Conservation (phyloP, 2,888 invertebrate species). For the Apomyelois bistriatella region DNA sequence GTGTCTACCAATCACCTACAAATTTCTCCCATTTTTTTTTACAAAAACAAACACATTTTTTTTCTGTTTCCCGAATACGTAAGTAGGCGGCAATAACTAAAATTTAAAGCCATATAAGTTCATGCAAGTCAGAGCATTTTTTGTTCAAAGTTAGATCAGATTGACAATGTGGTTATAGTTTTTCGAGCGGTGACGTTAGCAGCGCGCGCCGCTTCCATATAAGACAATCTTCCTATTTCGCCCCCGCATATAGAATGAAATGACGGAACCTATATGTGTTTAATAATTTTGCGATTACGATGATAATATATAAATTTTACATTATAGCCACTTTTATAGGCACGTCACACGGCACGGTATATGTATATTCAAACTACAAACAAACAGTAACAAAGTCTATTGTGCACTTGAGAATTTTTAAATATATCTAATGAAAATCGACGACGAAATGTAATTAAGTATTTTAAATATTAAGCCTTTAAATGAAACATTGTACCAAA, state of each 20-base stretch:
- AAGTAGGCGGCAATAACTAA: conserved; percentile 50
- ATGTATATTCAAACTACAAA: too few relatives aligned
- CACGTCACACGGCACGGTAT: not conserved
- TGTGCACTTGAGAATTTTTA: too few relatives aligned
- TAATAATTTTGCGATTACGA: conserved; percentile 48
- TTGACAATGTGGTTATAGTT: conserved; percentile 41
- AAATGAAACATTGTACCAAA: too few relatives aligned
- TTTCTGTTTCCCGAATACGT: not conserved
- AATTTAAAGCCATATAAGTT: conserved; percentile 69
- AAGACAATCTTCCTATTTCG: conserved; percentile 72
- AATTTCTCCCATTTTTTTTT: not conserved
- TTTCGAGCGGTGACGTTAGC: conserved; percentile 66
- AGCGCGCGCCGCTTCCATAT: conserved; percentile 56
- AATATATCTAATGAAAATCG: too few relatives aligned
- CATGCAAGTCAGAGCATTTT: conserved; percentile 50
- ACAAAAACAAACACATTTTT: not conserved
- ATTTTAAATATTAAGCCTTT: too few relatives aligned
- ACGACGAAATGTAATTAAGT: too few relatives aligned
- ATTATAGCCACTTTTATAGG: not conserved
- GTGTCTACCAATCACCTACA: not conserved
- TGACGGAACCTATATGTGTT: conserved; percentile 48
- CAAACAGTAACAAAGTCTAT: too few relatives aligned
- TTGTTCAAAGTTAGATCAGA: conserved; percentile 54
- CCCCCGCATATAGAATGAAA: conserved; percentile 56
- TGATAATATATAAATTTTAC: conserved; percentile 48